Conservation (phyloP, 2,113 vertebrate species). For the Brachyistius frenatus region DNA sequence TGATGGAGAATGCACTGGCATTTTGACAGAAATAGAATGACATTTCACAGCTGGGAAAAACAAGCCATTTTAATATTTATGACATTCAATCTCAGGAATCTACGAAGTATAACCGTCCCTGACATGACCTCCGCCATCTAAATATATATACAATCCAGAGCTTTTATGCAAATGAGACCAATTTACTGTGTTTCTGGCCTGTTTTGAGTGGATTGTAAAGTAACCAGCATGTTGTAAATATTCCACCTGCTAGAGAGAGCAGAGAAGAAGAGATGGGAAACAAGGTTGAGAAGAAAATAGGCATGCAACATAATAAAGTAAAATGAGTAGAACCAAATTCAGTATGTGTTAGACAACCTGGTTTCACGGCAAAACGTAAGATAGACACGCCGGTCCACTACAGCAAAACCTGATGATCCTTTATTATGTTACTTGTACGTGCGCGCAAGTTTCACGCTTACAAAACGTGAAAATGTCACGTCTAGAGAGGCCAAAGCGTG, state of each 20-base stretch:
- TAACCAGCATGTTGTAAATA: neutral
- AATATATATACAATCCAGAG: neutral
- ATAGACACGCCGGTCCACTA: too few species aligned
- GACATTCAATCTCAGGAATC: neutral
- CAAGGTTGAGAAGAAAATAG: neutral
- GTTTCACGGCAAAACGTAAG: too few species aligned
- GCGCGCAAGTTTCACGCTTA: too few species aligned
- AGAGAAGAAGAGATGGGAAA: neutral
- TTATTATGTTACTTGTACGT: too few species aligned
- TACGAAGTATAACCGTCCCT: accelerated
- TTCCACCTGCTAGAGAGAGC: neutral
- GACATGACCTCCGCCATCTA: neutral
- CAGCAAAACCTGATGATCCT: too few species aligned
- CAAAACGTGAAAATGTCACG: too few species aligned
- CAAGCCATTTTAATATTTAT: conserved; percentile 7
- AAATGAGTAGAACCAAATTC: neutral
- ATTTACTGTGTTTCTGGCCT: neutral
- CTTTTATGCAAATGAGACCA: conserved; percentile 11
- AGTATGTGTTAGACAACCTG: neutral
- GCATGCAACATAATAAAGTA: neutral
- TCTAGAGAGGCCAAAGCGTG: too few species aligned
- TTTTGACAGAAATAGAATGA: neutral
- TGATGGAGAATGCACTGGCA: accelerated
- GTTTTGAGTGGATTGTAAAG: neutral
- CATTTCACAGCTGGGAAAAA: conserved; percentile 10